Conservation (phyloP, 1,140 invertebrate genomes). For the Sycophila sp. region DNA sequence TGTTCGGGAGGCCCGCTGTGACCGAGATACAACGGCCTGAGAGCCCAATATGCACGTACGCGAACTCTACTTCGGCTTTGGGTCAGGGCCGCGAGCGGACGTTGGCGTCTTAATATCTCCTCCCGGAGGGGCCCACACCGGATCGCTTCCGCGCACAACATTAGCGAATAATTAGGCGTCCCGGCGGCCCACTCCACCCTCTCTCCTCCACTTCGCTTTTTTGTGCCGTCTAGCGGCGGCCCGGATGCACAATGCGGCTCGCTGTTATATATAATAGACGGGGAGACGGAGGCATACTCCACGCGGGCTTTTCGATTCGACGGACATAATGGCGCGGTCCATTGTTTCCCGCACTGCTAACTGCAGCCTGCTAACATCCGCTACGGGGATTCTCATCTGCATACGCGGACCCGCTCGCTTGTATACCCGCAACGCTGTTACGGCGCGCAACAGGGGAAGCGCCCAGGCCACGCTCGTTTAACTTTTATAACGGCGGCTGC, state of each 20-base stretch:
- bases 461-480: neutral
- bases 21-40: no score
- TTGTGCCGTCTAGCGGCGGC: constrained; percentile 41
- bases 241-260: constrained; percentile 60
- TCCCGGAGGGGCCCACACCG: no score
- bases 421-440: neutral
- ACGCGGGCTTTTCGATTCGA: constrained; percentile 58
- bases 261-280: constrained; percentile 47
- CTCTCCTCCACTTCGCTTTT: neutral
- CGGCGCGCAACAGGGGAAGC: no score
- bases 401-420: constrained; percentile 46
- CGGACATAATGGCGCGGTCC: constrained; percentile 59
- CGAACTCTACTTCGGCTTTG: neutral
- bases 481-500: constrained; percentile 28
- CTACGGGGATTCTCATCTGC: constrained; percentile 60
- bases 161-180: constrained; percentile 62
- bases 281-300: constrained; percentile 43
- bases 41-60: no score
- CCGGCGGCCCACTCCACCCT: constrained; percentile 45
- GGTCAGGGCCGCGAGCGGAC: constrained; percentile 20
- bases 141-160: constrained; percentile 55
- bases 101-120: constrained; percentile 23
- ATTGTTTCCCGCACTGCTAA: constrained; percentile 58
- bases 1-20: neutral
- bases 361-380: constrained; percentile 61